A percentile compares a stretch with the other conserved stretches of the same genome.
phyloP scores from a whole-genome alignment of 2,888 invertebrate species.

The Lithophane semibrunnea region DNA sequence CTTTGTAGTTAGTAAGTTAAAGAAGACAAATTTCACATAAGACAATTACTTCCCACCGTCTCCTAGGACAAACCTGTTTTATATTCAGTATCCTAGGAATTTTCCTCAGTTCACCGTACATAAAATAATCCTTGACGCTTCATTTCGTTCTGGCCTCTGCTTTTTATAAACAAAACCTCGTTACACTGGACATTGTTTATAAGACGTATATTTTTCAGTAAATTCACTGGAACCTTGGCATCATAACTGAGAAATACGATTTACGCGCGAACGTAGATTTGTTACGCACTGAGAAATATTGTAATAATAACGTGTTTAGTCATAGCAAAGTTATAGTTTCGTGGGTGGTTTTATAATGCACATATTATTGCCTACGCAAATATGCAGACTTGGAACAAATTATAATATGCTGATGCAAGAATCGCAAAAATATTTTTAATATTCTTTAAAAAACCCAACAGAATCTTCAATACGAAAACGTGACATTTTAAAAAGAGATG shows the following conservation, averaged over 20 bases:
- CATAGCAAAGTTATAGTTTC: constrained; percentile 13
- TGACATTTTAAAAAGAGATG: neutral
- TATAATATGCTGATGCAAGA: neutral
- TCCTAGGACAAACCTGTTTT: neutral
- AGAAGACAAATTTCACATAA: neutral
- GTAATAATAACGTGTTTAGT: constrained; percentile 25
- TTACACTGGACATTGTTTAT: constrained; percentile 50
- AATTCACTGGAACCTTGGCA: constrained; percentile 48
- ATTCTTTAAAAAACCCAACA: neutral
- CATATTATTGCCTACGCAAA: constrained; percentile 20
- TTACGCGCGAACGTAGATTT: constrained; percentile 29
- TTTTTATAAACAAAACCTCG: constrained; percentile 53
- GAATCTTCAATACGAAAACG: neutral
- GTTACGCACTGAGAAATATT: constrained; percentile 34
- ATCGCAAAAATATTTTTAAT: neutral
- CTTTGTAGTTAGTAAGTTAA: too few relatives aligned
- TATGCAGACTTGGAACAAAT: neutral
- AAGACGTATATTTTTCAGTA: constrained; percentile 30
- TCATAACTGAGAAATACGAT: constrained; percentile 53
- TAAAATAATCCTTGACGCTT: constrained; percentile 37
- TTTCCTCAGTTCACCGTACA: constrained; percentile 20
- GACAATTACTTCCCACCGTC: neutral
- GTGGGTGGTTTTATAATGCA: constrained; percentile 38
- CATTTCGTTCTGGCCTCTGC: constrained; percentile 41
- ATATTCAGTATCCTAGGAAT: constrained; percentile 28